Conservation (phyloP, 2,888 invertebrate species). For the Orthosia incerta region DNA sequence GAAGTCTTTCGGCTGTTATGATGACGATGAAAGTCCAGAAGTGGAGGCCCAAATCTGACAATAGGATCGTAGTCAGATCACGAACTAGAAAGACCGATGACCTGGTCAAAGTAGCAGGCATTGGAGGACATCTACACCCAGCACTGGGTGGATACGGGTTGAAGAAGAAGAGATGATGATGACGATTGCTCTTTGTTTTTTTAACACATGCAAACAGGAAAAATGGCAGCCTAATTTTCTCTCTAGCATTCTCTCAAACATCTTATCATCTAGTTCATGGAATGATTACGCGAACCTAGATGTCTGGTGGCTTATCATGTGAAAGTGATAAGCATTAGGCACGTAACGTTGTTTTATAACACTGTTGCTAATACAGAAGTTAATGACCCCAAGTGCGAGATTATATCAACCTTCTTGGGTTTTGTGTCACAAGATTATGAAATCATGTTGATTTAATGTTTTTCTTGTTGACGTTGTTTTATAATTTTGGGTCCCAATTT, state of each 20-base stretch:
- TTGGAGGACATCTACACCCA: too few species aligned
- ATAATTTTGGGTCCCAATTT: background rate
- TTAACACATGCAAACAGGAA: background rate
- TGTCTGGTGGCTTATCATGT: conserved; percentile 44
- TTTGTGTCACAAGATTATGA: conserved; percentile 30
- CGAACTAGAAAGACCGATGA: too few species aligned
- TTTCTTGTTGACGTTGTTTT: background rate
- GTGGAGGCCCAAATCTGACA: too few species aligned
- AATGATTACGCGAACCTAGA: conserved; percentile 39
- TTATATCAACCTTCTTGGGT: conserved; percentile 41
- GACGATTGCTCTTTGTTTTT: too few species aligned
- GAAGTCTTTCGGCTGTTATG: too few species aligned
- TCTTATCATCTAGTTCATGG: conserved; percentile 28
- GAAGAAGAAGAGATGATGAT: too few species aligned
- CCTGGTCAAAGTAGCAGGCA: too few species aligned
- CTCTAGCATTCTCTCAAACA: conserved; percentile 19
- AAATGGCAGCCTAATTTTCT: background rate
- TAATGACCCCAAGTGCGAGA: conserved; percentile 42
- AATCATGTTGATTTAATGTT: background rate
- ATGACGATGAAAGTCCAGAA: too few species aligned
- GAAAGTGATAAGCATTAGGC: conserved; percentile 43
- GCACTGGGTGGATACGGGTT: too few species aligned
- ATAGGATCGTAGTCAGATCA: too few species aligned
- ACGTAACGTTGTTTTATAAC: conserved; percentile 13
- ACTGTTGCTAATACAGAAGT: conserved; percentile 46